Base-by-base conservation (phyloP, 2,888 invertebrate species). In the Limenitis camilla region DNA sequence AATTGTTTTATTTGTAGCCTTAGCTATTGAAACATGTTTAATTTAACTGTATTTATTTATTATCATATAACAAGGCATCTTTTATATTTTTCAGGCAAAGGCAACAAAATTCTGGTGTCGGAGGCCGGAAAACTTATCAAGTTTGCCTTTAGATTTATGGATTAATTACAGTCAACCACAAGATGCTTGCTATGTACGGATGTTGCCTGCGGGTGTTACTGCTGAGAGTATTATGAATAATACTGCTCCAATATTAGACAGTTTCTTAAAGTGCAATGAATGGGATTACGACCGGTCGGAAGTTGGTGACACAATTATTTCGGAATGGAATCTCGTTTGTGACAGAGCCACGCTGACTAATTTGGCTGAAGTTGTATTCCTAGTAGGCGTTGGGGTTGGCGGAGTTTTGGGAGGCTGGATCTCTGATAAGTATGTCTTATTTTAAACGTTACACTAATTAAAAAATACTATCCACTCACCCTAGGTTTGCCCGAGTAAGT, bases 381-480 rank as follows among this genome's bases (percentile, higher is more conserved):
- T 95, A 56, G 83, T 91, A 29, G 94, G 94, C 32, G 93, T 94
- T 9, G 93, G 93, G 52, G 81, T 92, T 40, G 94, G 94, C 48
- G 94, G 94, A 47, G 90, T 94, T 10, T 89, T 93, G n/a, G 93
- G 93, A 55, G 94, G 94, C 28, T 91, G 92, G 76, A 88, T 94
- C 49, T 94, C 94, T 5, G 94, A 94, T 78, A 93, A 90, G 90
- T 87, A 62, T 71, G 73, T 54, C 3, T 42, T 27, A n/a, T n/a
- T n/a, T n/a, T n/a, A n/a, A n/a, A n/a, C n/a, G n/a, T n/a, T n/a
- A n/a, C n/a, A n/a, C n/a, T n/a, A n/a, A n/a, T n/a, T n/a, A n/a
- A n/a, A n/a, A n/a, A n/a, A n/a, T n/a, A n/a, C n/a, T n/a, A n/a
- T n/a, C n/a, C n/a, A n/a, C n/a, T n/a, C n/a, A n/a, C n/a, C n/a